Base-by-base conservation (phyloP, 2,888 invertebrate species). In the Pemphredon lugubris region DNA sequence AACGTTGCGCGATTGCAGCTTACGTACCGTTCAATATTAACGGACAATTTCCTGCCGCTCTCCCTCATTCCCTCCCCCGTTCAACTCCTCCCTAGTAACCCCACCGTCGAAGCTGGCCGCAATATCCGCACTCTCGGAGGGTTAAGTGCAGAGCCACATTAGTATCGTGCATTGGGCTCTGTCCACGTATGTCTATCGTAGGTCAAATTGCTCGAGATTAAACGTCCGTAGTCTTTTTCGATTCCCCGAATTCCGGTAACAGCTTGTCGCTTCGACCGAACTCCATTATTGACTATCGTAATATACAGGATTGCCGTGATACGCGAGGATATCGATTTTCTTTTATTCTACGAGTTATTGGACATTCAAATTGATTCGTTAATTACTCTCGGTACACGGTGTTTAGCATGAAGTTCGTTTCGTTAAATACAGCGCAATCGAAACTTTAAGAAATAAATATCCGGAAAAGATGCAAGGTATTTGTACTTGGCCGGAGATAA, bases 91-190 rank as follows among this genome's bases (percentile, higher is more conserved):
- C n/a, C n/a, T n/a, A n/a, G n/a, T n/a, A n/a, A n/a, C n/a, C n/a
- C n/a, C 63, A 47, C 21, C 40, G 26, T 6, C 59, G 32, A 63
- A 51, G 53, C 44, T 50, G 42, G 44, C 57, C 64, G 77, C 64
- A 77, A 77, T 77, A 77, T 77, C 77, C 77, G 70, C 58, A 58
- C 70, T 73, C 58, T 37, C 58, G 6, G 44, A 5, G 60, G 64
- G 70, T 71, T 64, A 66, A 77, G 77, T 73, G 66, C 73, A 45
- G 61, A 13, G 34, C 48, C 54, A 50, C 59, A 53, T 47, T 42
- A 45, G 34, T 50, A 48, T 26, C 42, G 23, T 59, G 26, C 32
- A 26, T 7, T n/a, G 11, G 23, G 34, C 30, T 20, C 37, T n/a
- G 44, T 21, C 53, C 6, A 44, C 20, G 21, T 9, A 48, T 44